These are phyloP conservation scores for Rhinopomastus cyanomelas DNA, from an alignment of 2,113 vertebrate species.

Conservation along the genomic window DNA sequence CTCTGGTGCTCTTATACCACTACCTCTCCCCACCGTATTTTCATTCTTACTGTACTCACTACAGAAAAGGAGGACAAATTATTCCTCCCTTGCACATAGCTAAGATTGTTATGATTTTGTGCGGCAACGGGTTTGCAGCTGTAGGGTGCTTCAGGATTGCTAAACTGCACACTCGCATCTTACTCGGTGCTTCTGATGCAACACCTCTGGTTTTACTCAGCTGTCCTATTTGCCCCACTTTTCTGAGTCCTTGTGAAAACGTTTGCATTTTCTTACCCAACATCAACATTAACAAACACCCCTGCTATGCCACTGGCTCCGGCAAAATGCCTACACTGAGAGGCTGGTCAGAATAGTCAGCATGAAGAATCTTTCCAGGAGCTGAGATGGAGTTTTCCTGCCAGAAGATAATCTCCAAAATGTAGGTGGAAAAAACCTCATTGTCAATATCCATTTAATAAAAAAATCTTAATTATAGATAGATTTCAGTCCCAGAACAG, in stretches of 20 bases:
- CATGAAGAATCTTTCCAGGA: background rate
- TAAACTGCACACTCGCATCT: accelerated
- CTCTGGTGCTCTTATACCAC: background rate
- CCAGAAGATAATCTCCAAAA: conserved; percentile 38
- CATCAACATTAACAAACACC: background rate
- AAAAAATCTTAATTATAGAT: conserved; percentile 70
- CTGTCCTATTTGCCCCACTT: background rate
- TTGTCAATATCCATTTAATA: conserved; percentile 47
- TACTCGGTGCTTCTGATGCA: background rate
- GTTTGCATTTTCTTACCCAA: background rate
- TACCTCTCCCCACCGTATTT: background rate
- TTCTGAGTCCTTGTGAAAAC: background rate
- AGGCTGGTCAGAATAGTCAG: background rate
- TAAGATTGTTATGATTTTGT: background rate
- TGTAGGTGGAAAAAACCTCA: background rate
- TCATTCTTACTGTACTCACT: background rate
- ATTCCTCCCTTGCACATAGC: background rate
- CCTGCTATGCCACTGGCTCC: background rate
- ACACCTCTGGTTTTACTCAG: background rate
- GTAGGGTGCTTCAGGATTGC: background rate
- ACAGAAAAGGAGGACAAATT: background rate
- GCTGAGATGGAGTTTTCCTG: background rate
- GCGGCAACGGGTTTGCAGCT: background rate
- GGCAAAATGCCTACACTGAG: background rate
- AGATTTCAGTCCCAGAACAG: conserved; percentile 67